Evolutionary conservation across 1,140 invertebrate genomes (phyloP), one percentile per base, ranked within the genome.

Genomic region (Drosophila asahinai): DNA sequence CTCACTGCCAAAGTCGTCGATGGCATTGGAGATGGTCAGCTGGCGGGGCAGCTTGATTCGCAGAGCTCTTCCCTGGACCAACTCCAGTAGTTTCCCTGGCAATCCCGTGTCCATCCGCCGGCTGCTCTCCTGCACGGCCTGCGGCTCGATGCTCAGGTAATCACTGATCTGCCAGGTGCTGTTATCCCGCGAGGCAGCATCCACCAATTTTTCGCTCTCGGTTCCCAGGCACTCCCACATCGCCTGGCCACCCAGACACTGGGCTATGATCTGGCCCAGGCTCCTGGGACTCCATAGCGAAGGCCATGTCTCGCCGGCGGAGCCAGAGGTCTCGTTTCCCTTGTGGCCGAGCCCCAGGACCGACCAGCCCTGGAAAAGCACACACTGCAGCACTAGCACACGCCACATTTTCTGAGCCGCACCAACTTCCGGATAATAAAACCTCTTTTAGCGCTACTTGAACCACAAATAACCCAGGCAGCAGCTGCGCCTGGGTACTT

Each of bases 131-230:
- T 36, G 60, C 43, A 81, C 33, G 7, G 25, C 9, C 62, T 66
- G 54, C 2, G 84, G 81, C 40, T 94, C 94, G 36, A 96, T 93
- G 6, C 93, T 93, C n/a, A 95, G 80, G 27, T 90, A 94, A 55
- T 95, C 94, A 73, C 94, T 94, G 42, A 95, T 83, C 17, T 93
- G 92, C 81, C 95, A 94, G 17, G 95, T 94, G 36, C 93, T 93
- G 54, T 95, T 94, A 71, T 94, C 94, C 42, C 92, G 86, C 6
- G 94, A 93, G 2, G 94, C 94, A 2, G 92, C 79, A 47, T 95
- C 94, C 15, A 96, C 72, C 4, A 94, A 87, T 3, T 94, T 92
- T n/a, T 95, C 77, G 0, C 94, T 93, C 22, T 94, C 89, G 38
- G 92, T 92, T 59, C 94, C 94, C 9, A 96, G 68, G 70, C 95